Percentiles rank a stretch among this genome's conserved stretches.
phyloP scores from a whole-genome alignment of 2,113 vertebrate genomes.

The Pseudolaguvia tuberculata region DNA sequence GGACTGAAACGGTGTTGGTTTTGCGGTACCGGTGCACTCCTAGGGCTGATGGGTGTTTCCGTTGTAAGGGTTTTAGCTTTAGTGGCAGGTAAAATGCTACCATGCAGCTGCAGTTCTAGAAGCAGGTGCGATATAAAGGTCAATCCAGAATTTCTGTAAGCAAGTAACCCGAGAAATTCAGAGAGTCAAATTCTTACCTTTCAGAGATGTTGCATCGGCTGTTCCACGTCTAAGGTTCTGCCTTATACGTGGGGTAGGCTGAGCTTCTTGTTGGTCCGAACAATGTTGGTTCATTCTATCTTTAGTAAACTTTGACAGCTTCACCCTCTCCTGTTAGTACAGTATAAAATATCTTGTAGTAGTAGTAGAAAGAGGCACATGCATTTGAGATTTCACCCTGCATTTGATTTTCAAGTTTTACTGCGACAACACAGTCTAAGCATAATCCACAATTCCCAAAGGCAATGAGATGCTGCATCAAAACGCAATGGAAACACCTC shows the following conservation, averaged over 20 bases:
- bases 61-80: slow-evolving; percentile 57
- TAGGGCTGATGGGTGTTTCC: slow-evolving; percentile 50
- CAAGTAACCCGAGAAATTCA: neutral
- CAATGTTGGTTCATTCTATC: slow-evolving; percentile 71
- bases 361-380: neutral
- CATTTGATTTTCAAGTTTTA: neutral
- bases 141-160: neutral
- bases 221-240: slow-evolving; percentile 62
- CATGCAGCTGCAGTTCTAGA: slow-evolving; percentile 63
- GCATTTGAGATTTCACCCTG: neutral
- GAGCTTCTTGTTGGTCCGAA: slow-evolving; percentile 64
- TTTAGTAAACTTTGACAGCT: slow-evolving; percentile 69
- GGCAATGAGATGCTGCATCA: too few species aligned
- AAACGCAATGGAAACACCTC: too few species aligned
- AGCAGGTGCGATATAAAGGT: slow-evolving; percentile 12
- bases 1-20: slow-evolving; percentile 59
- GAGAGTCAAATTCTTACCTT: slow-evolving; percentile 47
- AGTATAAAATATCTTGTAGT: neutral
- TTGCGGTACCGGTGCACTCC: slow-evolving; percentile 47
- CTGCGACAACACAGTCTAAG: too few species aligned
- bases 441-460: too few species aligned
- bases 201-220: slow-evolving; percentile 50
- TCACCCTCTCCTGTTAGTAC: slow-evolving; percentile 66
- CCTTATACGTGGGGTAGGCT: slow-evolving; percentile 58
- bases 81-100: slow-evolving; percentile 48